Percentiles rank a stretch among this genome's conserved stretches.
Evolutionary conservation across 2,113 vertebrate genomes (phyloP).

Genomic region (Fukomys damarensis): DNA sequence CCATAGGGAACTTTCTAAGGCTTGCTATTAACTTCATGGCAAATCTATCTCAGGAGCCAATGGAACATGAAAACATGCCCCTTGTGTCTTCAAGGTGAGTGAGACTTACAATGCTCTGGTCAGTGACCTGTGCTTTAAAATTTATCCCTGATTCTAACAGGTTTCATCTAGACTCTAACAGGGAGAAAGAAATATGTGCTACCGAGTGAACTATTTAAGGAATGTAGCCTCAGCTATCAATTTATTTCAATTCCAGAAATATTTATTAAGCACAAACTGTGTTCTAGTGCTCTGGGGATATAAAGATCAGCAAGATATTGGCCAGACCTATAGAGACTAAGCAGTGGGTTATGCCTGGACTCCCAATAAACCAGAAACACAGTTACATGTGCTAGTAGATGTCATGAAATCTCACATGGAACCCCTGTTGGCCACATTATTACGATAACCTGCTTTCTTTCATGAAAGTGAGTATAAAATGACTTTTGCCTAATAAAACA

Average conservation of each 20-base stretch:
- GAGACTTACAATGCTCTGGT: not conserved
- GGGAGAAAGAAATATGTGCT: not conserved
- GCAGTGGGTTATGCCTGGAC: not conserved
- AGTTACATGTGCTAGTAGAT: not conserved
- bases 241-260: slow-evolving; percentile 51
- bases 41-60: not conserved
- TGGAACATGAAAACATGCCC: not conserved
- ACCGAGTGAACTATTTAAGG: not conserved
- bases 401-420: slow-evolving; percentile 26
- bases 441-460: slow-evolving; percentile 29
- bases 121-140: not conserved
- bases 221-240: not conserved
- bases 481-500: slow-evolving; percentile 41
- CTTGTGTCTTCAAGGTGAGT: not conserved
- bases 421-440: not conserved
- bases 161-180: not conserved
- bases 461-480: slow-evolving; percentile 50
- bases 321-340: no score
- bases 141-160: not conserved
- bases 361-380: slow-evolving; percentile 8
- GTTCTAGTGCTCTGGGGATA: not conserved
- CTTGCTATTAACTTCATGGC: not conserved
- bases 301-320: not conserved
- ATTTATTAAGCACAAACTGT: not conserved
- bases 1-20: not conserved